These are phyloP conservation scores for Halocynthia aurantium DNA, from an alignment of 23 tunicate species.

Conservation along the genomic window DNA sequence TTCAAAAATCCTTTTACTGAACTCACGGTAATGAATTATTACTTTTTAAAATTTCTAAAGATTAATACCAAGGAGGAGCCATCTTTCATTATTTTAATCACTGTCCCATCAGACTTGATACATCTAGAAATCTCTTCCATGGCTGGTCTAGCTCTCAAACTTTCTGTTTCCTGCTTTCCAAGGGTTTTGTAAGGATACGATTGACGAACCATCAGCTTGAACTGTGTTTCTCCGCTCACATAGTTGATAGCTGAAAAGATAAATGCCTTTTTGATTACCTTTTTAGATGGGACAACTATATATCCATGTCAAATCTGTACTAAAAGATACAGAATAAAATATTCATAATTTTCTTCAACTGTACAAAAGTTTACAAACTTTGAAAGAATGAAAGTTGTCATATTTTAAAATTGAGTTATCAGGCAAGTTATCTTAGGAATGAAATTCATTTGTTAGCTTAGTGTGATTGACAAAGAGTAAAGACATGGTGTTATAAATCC, in stretches of 20 bases:
- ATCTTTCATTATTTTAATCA: slow-evolving; percentile 78
- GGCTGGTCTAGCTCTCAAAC: slow-evolving; percentile 60
- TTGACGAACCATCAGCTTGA: slow-evolving; percentile 71
- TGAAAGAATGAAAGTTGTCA: not conserved
- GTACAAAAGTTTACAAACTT: not conserved
- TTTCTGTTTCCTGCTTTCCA: slow-evolving; percentile 68
- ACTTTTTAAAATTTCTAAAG: not conserved
- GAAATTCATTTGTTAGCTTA: no score
- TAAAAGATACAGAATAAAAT: no score
- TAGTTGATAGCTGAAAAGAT: slow-evolving; percentile 2
- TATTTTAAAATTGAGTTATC: not conserved
- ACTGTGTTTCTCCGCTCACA: slow-evolving; percentile 25
- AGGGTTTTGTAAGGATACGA: slow-evolving; percentile 73
- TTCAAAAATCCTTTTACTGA: not conserved
- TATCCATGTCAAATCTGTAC: no score
- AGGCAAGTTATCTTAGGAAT: not conserved
- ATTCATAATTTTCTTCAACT: no score
- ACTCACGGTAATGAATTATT: not conserved
- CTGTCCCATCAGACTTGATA: slow-evolving; percentile 61
- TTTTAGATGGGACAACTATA: no score
- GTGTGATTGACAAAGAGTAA: no score
- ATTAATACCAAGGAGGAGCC: slow-evolving; percentile 60
- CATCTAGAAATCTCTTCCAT: slow-evolving; percentile 88
- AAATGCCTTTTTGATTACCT: no score
- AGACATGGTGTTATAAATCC: no score